Conservation (phyloP, 1,140 invertebrate genomes). For the Carcinoscorpius rotundicauda region DNA sequence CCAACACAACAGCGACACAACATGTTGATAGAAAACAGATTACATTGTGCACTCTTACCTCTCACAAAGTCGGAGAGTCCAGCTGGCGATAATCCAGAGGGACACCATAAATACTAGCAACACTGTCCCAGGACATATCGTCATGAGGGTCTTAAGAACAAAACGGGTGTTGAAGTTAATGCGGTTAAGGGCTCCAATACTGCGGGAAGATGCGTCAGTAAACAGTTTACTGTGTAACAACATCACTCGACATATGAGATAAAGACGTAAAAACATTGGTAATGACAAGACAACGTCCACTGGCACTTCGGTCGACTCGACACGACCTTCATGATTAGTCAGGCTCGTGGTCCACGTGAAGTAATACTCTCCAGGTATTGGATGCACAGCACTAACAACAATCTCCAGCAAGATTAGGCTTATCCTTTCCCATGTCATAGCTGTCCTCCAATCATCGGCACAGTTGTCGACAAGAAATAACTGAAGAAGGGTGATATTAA, state of each 20-base stretch:
- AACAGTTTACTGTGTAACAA: conserved; percentile 97
- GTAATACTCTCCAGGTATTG: conserved; percentile 91
- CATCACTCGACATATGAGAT: conserved; percentile 99
- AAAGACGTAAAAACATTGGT: conserved; percentile 98
- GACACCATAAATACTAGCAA: conserved; percentile 97
- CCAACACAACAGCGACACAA: no score
- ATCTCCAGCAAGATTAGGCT: conserved; percentile 85
- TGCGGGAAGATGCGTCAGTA: conserved; percentile 77
- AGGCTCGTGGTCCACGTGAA: conserved; percentile 94
- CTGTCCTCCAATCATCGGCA: conserved; percentile 99
- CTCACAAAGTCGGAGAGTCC: conserved; percentile 97
- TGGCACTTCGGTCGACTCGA: conserved; percentile 49
- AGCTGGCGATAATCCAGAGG: conserved; percentile 97
- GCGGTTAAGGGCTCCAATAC: conserved; percentile 88
- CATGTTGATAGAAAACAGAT: no score
- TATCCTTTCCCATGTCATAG: conserved; percentile 94
- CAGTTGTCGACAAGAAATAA: conserved; percentile 99
- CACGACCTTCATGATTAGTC: conserved; percentile 68
- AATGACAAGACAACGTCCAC: conserved; percentile 92
- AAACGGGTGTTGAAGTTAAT: conserved; percentile 99
- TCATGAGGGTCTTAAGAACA: conserved; percentile 99
- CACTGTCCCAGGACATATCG: conserved; percentile 97
- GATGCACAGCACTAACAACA: conserved; percentile 89
- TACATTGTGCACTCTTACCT: conserved; percentile 55
- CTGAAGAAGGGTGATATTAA: conserved; percentile 40